Conservation (phyloP, 1,140 invertebrate species). For the Penaeus vannamei region DNA sequence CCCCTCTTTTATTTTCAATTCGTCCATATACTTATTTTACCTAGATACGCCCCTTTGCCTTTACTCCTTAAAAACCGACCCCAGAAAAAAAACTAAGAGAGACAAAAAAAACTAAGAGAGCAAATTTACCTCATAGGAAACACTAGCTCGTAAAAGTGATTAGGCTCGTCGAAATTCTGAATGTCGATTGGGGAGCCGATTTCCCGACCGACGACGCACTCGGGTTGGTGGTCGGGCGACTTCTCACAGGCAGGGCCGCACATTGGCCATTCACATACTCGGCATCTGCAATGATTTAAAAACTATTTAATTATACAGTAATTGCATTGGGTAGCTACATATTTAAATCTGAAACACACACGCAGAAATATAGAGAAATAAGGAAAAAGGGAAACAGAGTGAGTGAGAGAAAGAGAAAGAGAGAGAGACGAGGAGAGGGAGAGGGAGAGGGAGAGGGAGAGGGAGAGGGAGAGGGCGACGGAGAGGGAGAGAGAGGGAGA, state of each 20-base stretch:
- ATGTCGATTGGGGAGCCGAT: slow-evolving; percentile 67
- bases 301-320: neutral
- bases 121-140: slow-evolving; percentile 58
- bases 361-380: too few species aligned
- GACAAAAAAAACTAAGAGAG: neutral
- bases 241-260: slow-evolving; percentile 76
- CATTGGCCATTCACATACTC: slow-evolving; percentile 67
- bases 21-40: too few species aligned
- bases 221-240: slow-evolving; percentile 63
- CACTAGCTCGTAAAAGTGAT: slow-evolving; percentile 67
- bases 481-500: too few species aligned
- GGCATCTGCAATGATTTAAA: slow-evolving; percentile 73
- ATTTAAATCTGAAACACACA: neutral
- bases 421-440: too few species aligned
- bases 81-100: neutral
- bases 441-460: too few species aligned
- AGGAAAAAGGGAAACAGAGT: too few species aligned
- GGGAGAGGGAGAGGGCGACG: too few species aligned
- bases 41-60: too few species aligned
- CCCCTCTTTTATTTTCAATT: too few species aligned
- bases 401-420: too few species aligned
- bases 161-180: slow-evolving; percentile 57
- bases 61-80: neutral
- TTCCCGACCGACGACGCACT: slow-evolving; percentile 67
- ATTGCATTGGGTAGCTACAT: neutral